Evolutionary conservation across 2,797 vertebrate species (phyloP).

Genomic region (Adelosebastes latens): DNA sequence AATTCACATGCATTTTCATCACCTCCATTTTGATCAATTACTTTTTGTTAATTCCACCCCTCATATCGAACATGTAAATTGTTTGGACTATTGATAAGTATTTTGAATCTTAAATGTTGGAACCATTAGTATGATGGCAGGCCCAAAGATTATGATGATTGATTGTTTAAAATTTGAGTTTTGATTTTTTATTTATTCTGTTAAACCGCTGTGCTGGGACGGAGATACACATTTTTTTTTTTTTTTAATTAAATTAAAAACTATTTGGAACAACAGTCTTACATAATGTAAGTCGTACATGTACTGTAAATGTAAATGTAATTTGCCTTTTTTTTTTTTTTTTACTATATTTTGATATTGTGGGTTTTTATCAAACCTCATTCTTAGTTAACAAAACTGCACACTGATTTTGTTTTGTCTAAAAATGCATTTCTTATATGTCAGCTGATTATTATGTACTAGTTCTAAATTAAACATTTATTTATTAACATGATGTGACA

Average conservation of each 20-base stretch:
- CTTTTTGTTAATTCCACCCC: no score
- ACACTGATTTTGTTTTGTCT: constrained; percentile 4
- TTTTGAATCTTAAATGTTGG: background rate
- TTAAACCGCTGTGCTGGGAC: background rate
- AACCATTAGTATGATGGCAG: background rate
- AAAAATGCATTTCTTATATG: background rate
- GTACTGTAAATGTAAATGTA: background rate
- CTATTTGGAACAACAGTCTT: background rate
- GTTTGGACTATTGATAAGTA: background rate
- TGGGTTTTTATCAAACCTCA: background rate
- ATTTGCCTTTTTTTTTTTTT: background rate
- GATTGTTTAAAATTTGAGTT: background rate
- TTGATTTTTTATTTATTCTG: background rate
- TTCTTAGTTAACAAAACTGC: constrained; percentile 1
- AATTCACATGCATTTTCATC: no score
- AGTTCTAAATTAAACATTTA: constrained; percentile 55
- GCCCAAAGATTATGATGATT: background rate
- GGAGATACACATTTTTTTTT: background rate
- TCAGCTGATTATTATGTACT: constrained; percentile 2
- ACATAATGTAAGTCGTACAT: background rate
- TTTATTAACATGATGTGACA: constrained; percentile 26
- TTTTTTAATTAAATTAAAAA: background rate
- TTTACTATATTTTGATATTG: background rate
- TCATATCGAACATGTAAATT: background rate
- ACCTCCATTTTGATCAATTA: no score